These are phyloP conservation scores for Microcebus murinus DNA, from an alignment of 2,113 vertebrate species.

Conservation along the genomic window DNA sequence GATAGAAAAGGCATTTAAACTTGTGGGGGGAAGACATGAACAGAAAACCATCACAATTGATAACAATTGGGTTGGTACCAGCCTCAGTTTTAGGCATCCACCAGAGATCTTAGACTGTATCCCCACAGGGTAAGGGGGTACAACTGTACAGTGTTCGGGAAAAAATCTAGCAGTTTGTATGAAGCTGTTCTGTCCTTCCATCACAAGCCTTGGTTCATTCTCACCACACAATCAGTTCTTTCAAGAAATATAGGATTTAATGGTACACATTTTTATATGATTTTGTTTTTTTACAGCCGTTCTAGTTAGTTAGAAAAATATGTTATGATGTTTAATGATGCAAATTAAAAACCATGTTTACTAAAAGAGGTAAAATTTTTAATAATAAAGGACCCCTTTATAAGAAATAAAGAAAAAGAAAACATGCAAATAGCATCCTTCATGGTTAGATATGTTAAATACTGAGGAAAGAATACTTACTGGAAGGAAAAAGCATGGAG, in stretches of 20 bases:
- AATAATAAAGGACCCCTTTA: not conserved
- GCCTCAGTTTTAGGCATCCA: not conserved
- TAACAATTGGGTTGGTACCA: not conserved
- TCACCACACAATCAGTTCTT: not conserved
- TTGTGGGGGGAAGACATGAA: not conserved
- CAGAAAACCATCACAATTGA: not conserved
- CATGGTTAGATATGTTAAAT: not conserved
- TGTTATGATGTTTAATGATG: not conserved
- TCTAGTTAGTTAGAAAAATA: constrained; percentile 27
- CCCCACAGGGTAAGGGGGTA: not conserved
- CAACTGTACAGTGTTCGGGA: not conserved
- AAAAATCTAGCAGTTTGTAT: not conserved
- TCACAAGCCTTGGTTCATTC: not conserved
- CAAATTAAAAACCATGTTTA: not conserved
- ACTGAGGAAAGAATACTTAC: not conserved
- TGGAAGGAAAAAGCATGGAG: not conserved
- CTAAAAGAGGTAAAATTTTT: not conserved
- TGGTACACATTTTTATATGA: not conserved
- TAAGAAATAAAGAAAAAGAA: not conserved
- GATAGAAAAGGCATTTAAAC: not conserved
- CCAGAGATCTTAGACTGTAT: not conserved
- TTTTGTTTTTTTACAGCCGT: not conserved
- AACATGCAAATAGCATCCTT: not conserved
- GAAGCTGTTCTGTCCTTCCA: not conserved
- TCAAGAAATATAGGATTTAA: not conserved